A percentile compares a stretch with the other conserved stretches of the same genome.
These are phyloP conservation scores for Squalus acanthias DNA, from an alignment of 2,797 vertebrate genomes.

Conservation along the genomic window DNA sequence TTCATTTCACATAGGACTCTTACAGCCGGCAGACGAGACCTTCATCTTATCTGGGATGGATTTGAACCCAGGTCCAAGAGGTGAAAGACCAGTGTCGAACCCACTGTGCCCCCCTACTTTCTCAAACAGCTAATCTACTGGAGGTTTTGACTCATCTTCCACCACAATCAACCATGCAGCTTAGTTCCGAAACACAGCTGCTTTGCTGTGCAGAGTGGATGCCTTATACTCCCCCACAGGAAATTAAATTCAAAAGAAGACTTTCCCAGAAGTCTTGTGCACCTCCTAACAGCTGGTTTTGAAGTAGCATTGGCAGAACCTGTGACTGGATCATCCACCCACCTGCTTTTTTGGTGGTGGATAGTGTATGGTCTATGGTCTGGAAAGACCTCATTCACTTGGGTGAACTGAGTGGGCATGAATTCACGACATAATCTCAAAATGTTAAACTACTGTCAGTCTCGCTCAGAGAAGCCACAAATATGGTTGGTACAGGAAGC, in stretches of 20 bases:
- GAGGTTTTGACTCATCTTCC: neutral
- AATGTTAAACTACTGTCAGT: neutral
- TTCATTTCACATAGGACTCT: neutral
- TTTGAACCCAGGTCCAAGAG: neutral
- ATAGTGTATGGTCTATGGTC: neutral
- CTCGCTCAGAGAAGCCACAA: neutral
- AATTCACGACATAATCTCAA: neutral
- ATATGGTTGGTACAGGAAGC: neutral
- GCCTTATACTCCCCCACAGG: neutral
- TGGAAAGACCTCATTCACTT: neutral
- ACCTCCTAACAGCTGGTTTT: neutral
- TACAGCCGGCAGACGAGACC: neutral
- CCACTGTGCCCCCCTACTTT: too few species aligned
- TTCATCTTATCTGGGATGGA: neutral
- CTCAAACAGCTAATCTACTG: too few species aligned
- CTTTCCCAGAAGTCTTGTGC: neutral
- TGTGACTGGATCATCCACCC: neutral
- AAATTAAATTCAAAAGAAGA: neutral
- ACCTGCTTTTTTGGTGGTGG: neutral
- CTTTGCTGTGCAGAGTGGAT: neutral
- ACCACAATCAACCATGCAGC: neutral
- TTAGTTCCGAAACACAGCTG: neutral
- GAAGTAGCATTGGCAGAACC: neutral
- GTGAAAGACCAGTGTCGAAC: neutral
- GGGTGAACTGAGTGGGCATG: neutral